Evolutionary conservation across 2,797 vertebrate genomes (phyloP).

Genomic region (Enteromius trimaculatus): DNA sequence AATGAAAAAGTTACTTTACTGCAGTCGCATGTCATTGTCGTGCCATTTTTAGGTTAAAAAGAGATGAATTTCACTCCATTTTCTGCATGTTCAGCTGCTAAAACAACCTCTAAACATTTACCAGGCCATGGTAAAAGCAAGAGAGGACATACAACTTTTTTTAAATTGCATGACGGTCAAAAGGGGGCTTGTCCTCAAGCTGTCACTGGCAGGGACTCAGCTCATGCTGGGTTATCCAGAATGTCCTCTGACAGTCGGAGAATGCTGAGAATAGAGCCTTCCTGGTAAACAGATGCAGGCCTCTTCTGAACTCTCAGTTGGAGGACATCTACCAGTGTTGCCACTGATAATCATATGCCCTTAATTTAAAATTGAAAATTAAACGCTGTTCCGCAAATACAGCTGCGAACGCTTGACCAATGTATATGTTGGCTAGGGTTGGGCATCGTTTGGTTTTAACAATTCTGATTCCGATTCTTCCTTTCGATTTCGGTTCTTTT

Average conservation of each 20-base stretch:
- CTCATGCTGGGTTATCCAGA: constrained; percentile 40
- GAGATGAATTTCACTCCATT: not conserved
- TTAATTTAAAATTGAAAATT: not conserved
- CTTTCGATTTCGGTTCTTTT: no score
- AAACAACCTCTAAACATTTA: constrained; percentile 33
- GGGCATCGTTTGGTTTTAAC: no score
- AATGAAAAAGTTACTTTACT: not conserved
- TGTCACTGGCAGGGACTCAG: constrained; percentile 44
- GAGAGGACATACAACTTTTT: constrained; percentile 39
- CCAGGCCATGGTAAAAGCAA: constrained; percentile 29
- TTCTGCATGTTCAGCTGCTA: constrained; percentile 30
- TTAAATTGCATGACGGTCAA: constrained; percentile 27
- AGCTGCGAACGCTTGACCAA: not conserved
- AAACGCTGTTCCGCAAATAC: not conserved
- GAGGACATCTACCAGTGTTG: constrained; percentile 1
- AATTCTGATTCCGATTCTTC: no score
- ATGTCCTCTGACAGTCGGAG: constrained; percentile 29
- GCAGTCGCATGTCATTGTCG: not conserved
- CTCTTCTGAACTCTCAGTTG: constrained; percentile 22
- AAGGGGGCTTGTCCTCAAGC: constrained; percentile 47
- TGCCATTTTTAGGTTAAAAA: not conserved
- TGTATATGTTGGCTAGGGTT: no score
- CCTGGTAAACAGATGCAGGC: constrained; percentile 55
- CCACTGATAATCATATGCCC: constrained; percentile 27
- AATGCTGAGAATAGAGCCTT: constrained; percentile 43